Percentiles rank a stretch among this genome's conserved stretches.
These are phyloP conservation scores for Lanistes nyassanus DNA, from an alignment of 1,140 invertebrate genomes.

Conservation along the genomic window DNA sequence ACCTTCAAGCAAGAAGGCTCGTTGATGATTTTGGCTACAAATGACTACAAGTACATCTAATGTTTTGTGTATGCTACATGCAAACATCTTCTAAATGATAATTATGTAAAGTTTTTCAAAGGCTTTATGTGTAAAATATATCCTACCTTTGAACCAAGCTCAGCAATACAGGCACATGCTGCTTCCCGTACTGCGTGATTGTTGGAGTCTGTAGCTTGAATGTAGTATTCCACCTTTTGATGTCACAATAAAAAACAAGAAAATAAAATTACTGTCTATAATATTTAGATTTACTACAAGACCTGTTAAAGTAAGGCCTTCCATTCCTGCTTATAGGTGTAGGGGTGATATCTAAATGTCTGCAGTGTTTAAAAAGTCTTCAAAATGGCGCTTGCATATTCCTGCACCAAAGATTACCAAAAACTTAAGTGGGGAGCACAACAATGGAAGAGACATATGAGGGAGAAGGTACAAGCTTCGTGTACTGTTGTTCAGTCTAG, in stretches of 20 bases:
- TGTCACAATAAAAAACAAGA: background rate
- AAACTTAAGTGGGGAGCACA: too few species aligned
- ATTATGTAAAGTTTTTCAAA: background rate
- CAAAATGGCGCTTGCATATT: background rate
- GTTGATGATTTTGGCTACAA: too few species aligned
- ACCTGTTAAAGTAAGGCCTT: background rate
- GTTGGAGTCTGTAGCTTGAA: conserved; percentile 69
- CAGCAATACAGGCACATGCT: conserved; percentile 73
- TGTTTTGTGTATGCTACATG: too few species aligned
- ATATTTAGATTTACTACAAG: background rate
- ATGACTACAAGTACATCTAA: too few species aligned
- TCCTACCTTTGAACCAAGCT: conserved; percentile 70
- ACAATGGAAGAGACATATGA: too few species aligned
- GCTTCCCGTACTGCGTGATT: conserved; percentile 74
- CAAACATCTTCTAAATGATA: background rate
- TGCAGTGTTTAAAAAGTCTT: too few species aligned
- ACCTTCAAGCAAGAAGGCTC: too few species aligned
- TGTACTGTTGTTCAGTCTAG: too few species aligned
- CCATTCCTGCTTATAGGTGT: background rate
- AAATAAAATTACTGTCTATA: background rate
- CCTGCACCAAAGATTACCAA: background rate
- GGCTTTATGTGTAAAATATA: background rate
- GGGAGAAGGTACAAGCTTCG: too few species aligned
- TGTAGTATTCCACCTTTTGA: conserved; percentile 69
- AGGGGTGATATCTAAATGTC: background rate